Evolutionary conservation across 1,140 invertebrate genomes (phyloP), one percentile per base, ranked within the genome.

Genomic region (Mizuhopecten yessoensis): DNA sequence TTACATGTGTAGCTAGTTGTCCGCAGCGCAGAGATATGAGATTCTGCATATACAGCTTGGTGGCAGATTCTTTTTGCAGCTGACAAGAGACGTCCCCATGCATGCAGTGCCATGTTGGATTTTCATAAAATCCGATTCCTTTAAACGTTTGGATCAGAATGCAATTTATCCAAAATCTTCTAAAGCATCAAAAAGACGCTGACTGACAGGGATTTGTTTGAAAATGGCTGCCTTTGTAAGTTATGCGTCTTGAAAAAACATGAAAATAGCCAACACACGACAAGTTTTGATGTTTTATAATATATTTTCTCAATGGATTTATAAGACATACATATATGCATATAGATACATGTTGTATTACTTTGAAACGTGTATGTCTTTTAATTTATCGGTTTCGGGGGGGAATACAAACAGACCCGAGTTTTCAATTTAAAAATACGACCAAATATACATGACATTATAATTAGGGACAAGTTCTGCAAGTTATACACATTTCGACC

Each of bases 161-260:
- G n/a, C n/a, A 17, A 0, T n/a, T 75, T n/a, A 29, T 29, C 20
- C 2, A n/a, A 75, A 9, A 29, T 29, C 11, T 9, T 75, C 29
- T 13, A 7, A 75, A 75, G 23, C 57, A 29, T 75, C 2, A 29
- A 75, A 75, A 29, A 9, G 23, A 75, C 57, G 0, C 5, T 75
- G 57, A 75, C n/a, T n/a, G 17, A 17, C 23, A 2, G 29, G 23
- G 57, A 75, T 75, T 75, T 75, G 57, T 75, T 75, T 75, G 57
- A 75, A 75, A 75, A 75, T 75, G 57, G 57, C 57, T 75, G n/a
- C 57, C 57, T 75, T n/a, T n/a, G 57, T 75, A 75, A 75, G 57
- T 75, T 75, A 75, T 75, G 23, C 23, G 23, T n/a, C n/a, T 75
- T n/a, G 17, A 20, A 45, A 45, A 45, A 13, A 45, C 42, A 45